Evolutionary conservation across 2,888 invertebrate genomes (phyloP).

Genomic region (Sepiola atlantica): DNA sequence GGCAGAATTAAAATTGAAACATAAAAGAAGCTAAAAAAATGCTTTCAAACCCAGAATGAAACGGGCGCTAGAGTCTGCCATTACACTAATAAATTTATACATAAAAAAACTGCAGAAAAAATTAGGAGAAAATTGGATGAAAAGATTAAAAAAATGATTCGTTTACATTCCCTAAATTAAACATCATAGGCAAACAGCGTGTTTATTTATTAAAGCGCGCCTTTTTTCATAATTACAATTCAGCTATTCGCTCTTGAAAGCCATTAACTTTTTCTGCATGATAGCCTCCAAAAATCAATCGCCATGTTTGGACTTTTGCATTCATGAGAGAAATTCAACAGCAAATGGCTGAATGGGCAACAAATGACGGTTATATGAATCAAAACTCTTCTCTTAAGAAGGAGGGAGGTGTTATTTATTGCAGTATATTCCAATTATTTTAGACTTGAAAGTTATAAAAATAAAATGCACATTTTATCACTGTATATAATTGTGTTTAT

Average conservation of each 20-base stretch:
- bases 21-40: not conserved
- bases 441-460: no score
- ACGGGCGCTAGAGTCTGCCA: not conserved
- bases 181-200: not conserved
- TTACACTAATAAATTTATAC: not conserved
- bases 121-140: not conserved
- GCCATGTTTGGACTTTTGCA: not conserved
- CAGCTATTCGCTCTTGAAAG: not conserved
- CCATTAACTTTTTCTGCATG: not conserved
- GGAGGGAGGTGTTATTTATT: no score
- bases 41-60: not conserved
- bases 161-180: conserved; percentile 21
- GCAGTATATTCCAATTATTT: no score
- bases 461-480: no score
- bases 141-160: not conserved
- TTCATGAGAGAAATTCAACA: not conserved
- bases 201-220: not conserved
- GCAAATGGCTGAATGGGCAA: no score
- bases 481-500: no score
- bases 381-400: not conserved
- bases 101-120: not conserved
- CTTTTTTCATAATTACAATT: not conserved
- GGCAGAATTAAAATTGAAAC: not conserved
- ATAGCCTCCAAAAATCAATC: not conserved
- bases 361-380: not conserved